Conservation (phyloP, 2,797 vertebrate species). For the Crypturellus tataupa region DNA sequence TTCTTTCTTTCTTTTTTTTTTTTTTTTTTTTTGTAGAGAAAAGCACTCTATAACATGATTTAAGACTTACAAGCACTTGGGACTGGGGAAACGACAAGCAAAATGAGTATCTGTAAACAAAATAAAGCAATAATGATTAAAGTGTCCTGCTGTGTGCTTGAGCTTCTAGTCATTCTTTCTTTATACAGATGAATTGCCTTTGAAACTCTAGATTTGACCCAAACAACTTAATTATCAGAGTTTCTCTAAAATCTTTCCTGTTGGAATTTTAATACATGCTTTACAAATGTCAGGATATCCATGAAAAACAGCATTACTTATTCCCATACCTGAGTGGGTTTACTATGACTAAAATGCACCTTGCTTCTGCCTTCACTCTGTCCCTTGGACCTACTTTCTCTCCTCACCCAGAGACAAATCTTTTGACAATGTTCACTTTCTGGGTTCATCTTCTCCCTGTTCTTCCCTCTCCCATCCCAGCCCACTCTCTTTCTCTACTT, state of each 20-base stretch:
- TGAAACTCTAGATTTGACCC: neutral
- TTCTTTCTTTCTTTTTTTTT: slow-evolving; percentile 25
- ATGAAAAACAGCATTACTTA: neutral
- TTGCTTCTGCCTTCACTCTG: neutral
- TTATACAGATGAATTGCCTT: neutral
- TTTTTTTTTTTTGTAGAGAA: slow-evolving; percentile 16
- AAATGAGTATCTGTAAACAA: neutral
- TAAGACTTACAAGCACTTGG: neutral
- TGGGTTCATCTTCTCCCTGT: neutral
- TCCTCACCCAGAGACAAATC: neutral
- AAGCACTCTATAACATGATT: neutral
- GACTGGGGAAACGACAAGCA: neutral
- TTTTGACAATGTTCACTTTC: neutral
- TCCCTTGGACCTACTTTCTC: neutral
- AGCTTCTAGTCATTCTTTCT: slow-evolving; percentile 7
- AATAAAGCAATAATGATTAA: neutral
- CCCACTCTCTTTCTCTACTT: neutral
- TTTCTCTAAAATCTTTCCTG: neutral
- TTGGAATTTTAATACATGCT: neutral
- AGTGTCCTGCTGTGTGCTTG: neutral
- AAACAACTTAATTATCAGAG: neutral
- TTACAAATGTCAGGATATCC: neutral
- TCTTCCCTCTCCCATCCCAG: neutral
- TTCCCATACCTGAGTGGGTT: neutral
- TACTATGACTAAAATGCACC: neutral